Conservation (phyloP, 2,797 vertebrate species). For the Mus caroli region DNA sequence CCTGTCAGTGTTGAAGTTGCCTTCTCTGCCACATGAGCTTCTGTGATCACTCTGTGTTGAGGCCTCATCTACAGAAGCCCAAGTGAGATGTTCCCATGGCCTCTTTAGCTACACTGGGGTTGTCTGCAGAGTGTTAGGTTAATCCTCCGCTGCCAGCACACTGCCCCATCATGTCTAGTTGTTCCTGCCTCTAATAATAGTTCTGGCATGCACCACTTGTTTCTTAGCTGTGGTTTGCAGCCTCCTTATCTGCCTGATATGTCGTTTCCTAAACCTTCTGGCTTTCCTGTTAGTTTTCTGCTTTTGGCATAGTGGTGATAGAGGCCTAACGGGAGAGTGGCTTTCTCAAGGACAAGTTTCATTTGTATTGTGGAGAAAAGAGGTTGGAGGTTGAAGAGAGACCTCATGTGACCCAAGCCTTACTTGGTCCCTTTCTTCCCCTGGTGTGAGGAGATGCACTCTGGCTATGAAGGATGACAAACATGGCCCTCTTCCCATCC, state of each 20-base stretch:
- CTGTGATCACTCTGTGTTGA: rapidly evolving
- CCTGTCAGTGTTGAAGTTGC: not conserved
- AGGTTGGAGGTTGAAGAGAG: not conserved
- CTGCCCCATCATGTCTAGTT: not conserved
- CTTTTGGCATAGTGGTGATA: not conserved
- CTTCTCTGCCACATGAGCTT: not conserved
- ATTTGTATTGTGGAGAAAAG: not conserved
- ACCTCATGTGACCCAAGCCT: rapidly evolving
- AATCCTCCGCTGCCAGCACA: not conserved
- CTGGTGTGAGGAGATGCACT: not conserved
- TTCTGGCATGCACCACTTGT: not conserved
- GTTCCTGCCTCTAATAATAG: not conserved
- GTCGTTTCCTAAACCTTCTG: not conserved
- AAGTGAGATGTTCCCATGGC: not conserved
- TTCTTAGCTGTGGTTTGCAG: not conserved
- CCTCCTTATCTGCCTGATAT: not conserved
- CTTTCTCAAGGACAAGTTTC: not conserved
- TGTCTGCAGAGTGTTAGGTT: not conserved
- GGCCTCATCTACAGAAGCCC: not conserved
- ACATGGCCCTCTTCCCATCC: no score
- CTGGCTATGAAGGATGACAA: not conserved
- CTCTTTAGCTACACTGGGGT: not conserved
- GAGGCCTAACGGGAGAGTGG: not conserved
- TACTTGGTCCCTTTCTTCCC: not conserved
- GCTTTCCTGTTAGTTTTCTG: not conserved